A percentile compares a stretch with the other conserved stretches of the same genome.
Evolutionary conservation across 2,113 vertebrate species (phyloP).

Genomic region (Eublepharis macularius): DNA sequence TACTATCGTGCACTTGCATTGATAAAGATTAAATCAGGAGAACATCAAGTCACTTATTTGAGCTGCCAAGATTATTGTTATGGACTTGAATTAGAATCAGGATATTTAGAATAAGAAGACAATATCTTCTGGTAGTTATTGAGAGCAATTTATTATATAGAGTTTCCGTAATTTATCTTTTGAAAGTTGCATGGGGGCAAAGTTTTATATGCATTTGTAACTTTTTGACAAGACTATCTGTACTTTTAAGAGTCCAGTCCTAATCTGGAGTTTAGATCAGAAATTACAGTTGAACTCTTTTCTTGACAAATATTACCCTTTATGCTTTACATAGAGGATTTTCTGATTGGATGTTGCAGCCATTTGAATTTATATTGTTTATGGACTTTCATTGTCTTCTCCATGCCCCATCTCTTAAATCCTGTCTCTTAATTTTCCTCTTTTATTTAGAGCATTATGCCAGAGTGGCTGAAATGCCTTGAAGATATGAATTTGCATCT

Average conservation of each 20-base stretch:
- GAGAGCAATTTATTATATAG: not conserved
- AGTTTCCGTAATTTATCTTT: constrained; percentile 12
- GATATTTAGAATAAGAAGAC: constrained; percentile 3
- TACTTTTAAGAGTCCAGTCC: not conserved
- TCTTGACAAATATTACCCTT: too few relatives aligned
- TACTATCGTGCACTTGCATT: constrained; percentile 23
- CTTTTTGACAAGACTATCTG: not conserved
- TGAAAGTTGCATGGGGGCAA: not conserved
- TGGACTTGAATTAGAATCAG: constrained; percentile 20
- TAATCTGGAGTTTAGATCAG: too few relatives aligned
- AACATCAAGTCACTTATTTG: constrained; percentile 36
- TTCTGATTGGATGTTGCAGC: not conserved
- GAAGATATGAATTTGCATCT: not conserved
- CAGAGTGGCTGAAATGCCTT: not conserved
- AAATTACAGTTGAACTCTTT: too few relatives aligned
- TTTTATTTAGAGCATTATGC: not conserved
- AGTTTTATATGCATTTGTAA: not conserved
- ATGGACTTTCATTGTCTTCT: not conserved
- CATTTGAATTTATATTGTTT: not conserved
- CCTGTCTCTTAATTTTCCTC: not conserved
- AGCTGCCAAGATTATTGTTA: constrained; percentile 26
- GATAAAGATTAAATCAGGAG: constrained; percentile 31
- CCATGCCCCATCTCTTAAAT: not conserved
- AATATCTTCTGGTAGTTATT: not conserved
- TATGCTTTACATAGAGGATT: not conserved